Evolutionary conservation across 2,888 invertebrate species (phyloP).

Genomic region (Cantharis nigra): DNA sequence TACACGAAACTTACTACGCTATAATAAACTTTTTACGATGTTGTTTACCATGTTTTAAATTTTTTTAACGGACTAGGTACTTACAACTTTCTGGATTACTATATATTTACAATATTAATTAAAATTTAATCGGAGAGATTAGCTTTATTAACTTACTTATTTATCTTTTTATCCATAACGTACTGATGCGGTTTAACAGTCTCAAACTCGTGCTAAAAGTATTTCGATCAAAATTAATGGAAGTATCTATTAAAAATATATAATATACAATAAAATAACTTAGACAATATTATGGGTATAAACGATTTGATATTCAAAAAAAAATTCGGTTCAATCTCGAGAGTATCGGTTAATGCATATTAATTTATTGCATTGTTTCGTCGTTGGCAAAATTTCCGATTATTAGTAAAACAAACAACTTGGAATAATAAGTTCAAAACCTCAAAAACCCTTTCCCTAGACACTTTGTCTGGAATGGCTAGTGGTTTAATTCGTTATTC

Average conservation of each 20-base stretch:
- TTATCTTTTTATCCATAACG: neutral
- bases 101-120: neutral
- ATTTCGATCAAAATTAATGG: neutral
- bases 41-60: neutral
- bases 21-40: neutral
- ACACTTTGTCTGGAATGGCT: neutral
- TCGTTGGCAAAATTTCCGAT: neutral
- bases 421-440: neutral
- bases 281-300: neutral
- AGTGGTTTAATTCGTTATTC: neutral
- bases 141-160: neutral
- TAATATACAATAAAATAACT: no score
- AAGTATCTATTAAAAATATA: neutral
- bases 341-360: neutral
- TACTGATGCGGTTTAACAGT: neutral
- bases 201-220: neutral
- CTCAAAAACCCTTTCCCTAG: neutral
- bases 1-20: constrained; percentile 9
- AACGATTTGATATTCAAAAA: neutral
- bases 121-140: neutral
- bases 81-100: neutral
- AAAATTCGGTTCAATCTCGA: neutral
- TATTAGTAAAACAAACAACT: neutral
- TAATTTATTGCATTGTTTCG: neutral
- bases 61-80: neutral